Conservation (phyloP, 2,888 invertebrate species). For the Tineola bisselliella region DNA sequence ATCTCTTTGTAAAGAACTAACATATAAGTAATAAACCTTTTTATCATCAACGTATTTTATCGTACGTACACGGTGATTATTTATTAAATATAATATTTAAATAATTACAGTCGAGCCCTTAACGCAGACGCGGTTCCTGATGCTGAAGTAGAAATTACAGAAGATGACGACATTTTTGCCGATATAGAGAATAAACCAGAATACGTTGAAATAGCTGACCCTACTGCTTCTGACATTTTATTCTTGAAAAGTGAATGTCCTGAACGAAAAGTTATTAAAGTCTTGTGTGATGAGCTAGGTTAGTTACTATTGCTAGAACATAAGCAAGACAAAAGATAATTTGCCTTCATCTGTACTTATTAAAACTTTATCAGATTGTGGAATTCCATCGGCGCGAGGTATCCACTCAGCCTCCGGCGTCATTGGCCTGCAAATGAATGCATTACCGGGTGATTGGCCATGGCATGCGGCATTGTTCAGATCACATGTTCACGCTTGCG, state of each 20-base stretch:
- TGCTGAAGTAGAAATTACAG: constrained; percentile 68
- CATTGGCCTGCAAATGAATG: constrained; percentile 74
- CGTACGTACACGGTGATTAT: no score
- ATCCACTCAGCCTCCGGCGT: constrained; percentile 50
- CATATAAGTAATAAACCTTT: constrained; percentile 70
- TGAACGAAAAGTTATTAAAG: constrained; percentile 79
- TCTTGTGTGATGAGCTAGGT: constrained; percentile 82
- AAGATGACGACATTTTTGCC: constrained; percentile 58
- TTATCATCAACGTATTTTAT: no score
- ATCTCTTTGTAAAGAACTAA: constrained; percentile 80
- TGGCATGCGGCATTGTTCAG: constrained; percentile 88
- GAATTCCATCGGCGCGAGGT: constrained; percentile 71
- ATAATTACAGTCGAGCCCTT: constrained; percentile 69
- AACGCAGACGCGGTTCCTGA: constrained; percentile 75
- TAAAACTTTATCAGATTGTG: constrained; percentile 67
- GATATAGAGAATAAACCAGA: constrained; percentile 32
- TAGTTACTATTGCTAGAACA: background rate
- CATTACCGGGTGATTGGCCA: constrained; percentile 90
- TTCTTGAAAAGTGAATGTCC: constrained; percentile 82
- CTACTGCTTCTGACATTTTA: constrained; percentile 81
- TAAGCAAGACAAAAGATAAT: background rate
- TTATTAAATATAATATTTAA: background rate
- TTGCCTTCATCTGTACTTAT: constrained; percentile 5
- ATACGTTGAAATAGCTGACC: constrained; percentile 86
- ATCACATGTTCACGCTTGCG: constrained; percentile 87